Percentiles rank a stretch among this genome's conserved stretches.
These are phyloP conservation scores for Pseudorectes ferrugineus DNA, from an alignment of 2,113 vertebrate species.

Conservation along the genomic window DNA sequence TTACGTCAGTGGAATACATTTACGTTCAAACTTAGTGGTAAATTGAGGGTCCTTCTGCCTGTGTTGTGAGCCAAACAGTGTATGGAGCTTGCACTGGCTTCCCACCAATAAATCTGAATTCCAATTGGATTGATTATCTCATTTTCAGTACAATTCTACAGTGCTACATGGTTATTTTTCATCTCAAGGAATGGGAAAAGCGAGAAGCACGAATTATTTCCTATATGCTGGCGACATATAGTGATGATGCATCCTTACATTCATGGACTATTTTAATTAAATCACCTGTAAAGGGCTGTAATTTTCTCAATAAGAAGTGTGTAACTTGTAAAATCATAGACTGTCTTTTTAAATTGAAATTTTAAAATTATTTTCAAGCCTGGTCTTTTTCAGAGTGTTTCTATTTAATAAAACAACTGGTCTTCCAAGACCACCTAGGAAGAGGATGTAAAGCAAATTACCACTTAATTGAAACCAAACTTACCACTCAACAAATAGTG, in stretches of 20 bases:
- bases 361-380: not conserved
- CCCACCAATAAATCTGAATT: not conserved
- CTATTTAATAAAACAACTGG: not conserved
- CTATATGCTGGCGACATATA: rapidly evolving
- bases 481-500: not conserved
- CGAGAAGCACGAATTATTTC: not conserved
- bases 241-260: not conserved
- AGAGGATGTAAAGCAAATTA: not conserved
- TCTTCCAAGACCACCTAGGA: not conserved
- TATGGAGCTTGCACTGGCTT: not conserved
- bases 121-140: not conserved
- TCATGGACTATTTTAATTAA: not conserved
- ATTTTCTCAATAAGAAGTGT: not conserved
- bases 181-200: not conserved
- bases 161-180: not conserved
- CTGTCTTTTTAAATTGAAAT: not conserved
- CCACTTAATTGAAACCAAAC: not conserved
- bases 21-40: not conserved
- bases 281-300: not conserved
- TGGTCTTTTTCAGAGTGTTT: not conserved
- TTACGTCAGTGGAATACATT: not conserved
- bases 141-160: not conserved
- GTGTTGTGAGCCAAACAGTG: not conserved
- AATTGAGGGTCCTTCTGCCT: not conserved
- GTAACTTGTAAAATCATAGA: not conserved